Conservation (phyloP, 2,888 invertebrate species). For the Gastracanthus pulcherrimus region DNA sequence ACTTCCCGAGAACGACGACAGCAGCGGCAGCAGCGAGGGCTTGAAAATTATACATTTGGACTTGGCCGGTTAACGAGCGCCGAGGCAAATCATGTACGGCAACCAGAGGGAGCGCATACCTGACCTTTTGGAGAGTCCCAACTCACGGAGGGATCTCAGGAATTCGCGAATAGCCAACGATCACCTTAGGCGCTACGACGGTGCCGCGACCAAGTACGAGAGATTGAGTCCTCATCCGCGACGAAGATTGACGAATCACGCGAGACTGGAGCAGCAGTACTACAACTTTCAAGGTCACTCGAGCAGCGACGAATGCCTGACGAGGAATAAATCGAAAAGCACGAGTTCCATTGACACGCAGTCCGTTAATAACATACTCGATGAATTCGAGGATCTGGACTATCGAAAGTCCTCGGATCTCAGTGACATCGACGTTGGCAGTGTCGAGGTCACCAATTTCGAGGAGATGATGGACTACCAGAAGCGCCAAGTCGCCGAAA, state of each 20-base stretch:
- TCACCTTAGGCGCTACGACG: slow-evolving; percentile 65
- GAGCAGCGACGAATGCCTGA: slow-evolving; percentile 70
- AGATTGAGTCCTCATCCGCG: slow-evolving; percentile 60
- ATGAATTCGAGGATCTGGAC: slow-evolving; percentile 72
- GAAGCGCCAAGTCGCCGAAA: slow-evolving; percentile 56
- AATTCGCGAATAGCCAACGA: slow-evolving; percentile 55
- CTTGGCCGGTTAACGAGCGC: background rate
- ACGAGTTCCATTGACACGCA: slow-evolving; percentile 72
- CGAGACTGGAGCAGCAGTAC: slow-evolving; percentile 57
- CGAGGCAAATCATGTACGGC: slow-evolving; percentile 40
- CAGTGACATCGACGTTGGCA: slow-evolving; percentile 68
- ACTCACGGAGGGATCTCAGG: slow-evolving; percentile 22
- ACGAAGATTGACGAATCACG: slow-evolving; percentile 58
- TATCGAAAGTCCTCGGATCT: slow-evolving; percentile 69
- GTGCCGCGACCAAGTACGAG: slow-evolving; percentile 64
- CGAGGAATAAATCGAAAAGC: slow-evolving; percentile 69
- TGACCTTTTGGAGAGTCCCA: slow-evolving; percentile 47
- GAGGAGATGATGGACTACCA: slow-evolving; percentile 69
- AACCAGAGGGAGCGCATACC: slow-evolving; percentile 38
- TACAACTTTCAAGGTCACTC: slow-evolving; percentile 63
- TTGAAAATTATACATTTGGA: background rate
- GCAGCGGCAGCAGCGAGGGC: background rate
- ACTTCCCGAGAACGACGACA: slow-evolving; percentile 2
- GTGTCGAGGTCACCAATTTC: slow-evolving; percentile 65
- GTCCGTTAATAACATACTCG: slow-evolving; percentile 72